Evolutionary conservation across 2,888 invertebrate genomes (phyloP), one percentile per base, ranked within the genome.

Genomic region (Drosophila anomelani): DNA sequence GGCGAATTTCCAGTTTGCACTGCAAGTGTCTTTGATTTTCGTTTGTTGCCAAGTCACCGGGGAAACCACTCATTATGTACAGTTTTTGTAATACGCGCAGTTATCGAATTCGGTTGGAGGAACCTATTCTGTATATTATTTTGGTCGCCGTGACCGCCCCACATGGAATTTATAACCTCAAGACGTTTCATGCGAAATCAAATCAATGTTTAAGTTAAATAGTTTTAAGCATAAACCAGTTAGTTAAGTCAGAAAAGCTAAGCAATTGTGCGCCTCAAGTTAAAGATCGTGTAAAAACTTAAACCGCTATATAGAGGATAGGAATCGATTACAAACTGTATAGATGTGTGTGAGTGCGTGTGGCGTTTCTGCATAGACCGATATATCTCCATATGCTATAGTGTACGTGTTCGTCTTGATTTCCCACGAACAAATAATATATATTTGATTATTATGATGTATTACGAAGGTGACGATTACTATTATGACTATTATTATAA

Each of bases 121-220:
- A 66, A 23, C 36, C 51, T 36, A 34, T 26, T 54, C 44, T 73
- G 75, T 73, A 73, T 41, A 73, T 73, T 73, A 54, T 74, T 74
- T 69, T 57, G 68, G 70, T 29, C 49, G 34, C 47, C 43, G 44
- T 46, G 44, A 15, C 44, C 44, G 23, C 15, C 44, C 44, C 44
- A 72, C 75, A 64, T 73, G 72, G 72, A 73, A 73, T 73, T 75
- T 73, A 75, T 73, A 66, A 75, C 72, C 72, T 73, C 75, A 75
- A 60, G 70, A 80, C 71, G 72, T 80, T 82, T 79, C 63, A 81
- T 54, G 73, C 72, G 74, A 78, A 80, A 87, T 86, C 80, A 85
- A 88, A 86, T 86, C 83, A 79, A 83, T 78, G 78, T 90, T 85
- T 89, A 88, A 89, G 89, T 90, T 89, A 85, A 86, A 89, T 87